Conservation (phyloP, 2,888 invertebrate genomes). For the Drosophila conformis region DNA sequence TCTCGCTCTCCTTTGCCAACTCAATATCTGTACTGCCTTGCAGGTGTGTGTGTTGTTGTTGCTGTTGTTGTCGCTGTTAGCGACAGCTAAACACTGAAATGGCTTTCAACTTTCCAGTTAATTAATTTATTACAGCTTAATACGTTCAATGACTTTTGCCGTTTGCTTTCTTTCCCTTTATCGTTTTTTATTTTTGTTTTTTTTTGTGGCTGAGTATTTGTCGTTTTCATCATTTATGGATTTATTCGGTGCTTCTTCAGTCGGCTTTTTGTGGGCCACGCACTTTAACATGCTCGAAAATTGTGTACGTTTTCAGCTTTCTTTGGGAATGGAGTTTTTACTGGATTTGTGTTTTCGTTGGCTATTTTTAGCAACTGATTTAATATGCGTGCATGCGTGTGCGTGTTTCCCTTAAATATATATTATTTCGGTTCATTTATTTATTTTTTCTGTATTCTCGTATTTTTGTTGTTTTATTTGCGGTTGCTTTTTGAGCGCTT, state of each 20-base stretch:
- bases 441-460: slow-evolving; percentile 5
- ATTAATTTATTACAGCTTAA: slow-evolving; percentile 75
- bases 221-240: slow-evolving; percentile 28
- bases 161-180: slow-evolving; percentile 16
- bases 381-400: slow-evolving; percentile 78
- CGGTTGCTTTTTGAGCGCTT: slow-evolving; percentile 28
- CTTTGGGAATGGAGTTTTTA: slow-evolving; percentile 2
- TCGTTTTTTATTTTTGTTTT: neutral
- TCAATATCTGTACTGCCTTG: neutral
- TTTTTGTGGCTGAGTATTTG: slow-evolving; percentile 23
- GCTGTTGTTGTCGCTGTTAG: slow-evolving; percentile 12
- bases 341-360: slow-evolving; percentile 9
- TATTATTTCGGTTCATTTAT: slow-evolving; percentile 28
- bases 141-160: slow-evolving; percentile 77
- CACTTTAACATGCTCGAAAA: slow-evolving; percentile 11
- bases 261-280: neutral
- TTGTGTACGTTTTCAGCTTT: slow-evolving; percentile 3
- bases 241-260: slow-evolving; percentile 16
- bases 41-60: neutral
- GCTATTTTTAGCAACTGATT: slow-evolving; percentile 77
- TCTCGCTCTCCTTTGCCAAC: neutral
- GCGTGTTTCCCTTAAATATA: slow-evolving; percentile 59
- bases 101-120: slow-evolving; percentile 74
- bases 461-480: slow-evolving; percentile 17
- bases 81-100: slow-evolving; percentile 66